Conservation (phyloP, 1,140 invertebrate species). For the Nomia melanderi region DNA sequence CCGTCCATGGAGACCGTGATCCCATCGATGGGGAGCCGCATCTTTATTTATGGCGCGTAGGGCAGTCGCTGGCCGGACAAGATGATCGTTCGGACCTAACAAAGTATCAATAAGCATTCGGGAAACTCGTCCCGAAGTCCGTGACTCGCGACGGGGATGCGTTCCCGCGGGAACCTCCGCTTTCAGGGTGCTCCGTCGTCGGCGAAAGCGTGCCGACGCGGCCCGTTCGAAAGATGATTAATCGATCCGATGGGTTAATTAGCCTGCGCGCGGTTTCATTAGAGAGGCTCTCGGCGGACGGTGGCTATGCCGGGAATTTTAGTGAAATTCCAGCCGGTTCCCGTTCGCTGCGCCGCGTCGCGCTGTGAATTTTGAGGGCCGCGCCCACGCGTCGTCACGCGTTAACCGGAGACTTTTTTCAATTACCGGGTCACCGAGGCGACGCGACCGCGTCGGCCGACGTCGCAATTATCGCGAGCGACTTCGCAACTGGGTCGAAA, state of each 20-base stretch:
- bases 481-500: slow-evolving; percentile 36
- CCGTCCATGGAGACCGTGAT: not conserved
- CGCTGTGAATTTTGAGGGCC: slow-evolving; percentile 66
- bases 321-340: slow-evolving; percentile 65
- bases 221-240: slow-evolving; percentile 61
- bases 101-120: not conserved
- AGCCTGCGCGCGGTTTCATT: slow-evolving; percentile 68
- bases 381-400: slow-evolving; percentile 30
- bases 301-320: slow-evolving; percentile 67
- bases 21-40: not conserved
- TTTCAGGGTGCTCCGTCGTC: slow-evolving; percentile 15
- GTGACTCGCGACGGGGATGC: too few relatives aligned
- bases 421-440: slow-evolving; percentile 2
- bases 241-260: slow-evolving; percentile 75
- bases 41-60: not conserved
- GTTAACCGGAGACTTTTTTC: slow-evolving; percentile 34
- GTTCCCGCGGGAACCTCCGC: too few relatives aligned
- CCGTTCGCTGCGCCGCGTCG: slow-evolving; percentile 25
- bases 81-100: not conserved
- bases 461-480: slow-evolving; percentile 16
- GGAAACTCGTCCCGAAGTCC: too few relatives aligned
- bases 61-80: not conserved
- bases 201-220: slow-evolving; percentile 16
- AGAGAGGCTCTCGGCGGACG: slow-evolving; percentile 51
- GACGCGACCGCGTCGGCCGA: not conserved